phyloP scores from a whole-genome alignment of 2,888 invertebrate genomes.

The Himalopsyche anomala region DNA sequence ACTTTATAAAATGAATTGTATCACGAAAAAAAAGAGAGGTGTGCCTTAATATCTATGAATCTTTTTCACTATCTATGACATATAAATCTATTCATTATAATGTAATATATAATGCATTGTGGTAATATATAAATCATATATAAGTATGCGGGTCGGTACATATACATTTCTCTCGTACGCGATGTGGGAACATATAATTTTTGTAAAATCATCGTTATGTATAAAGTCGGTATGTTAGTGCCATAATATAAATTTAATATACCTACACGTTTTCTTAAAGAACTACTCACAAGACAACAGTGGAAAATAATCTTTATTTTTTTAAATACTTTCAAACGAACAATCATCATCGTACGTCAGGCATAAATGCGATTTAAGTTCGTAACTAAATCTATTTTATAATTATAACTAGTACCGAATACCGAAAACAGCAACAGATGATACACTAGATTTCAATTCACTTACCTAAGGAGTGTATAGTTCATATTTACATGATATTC shows the following conservation, averaged over 20 bases:
- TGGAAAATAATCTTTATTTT: slow-evolving; percentile 49
- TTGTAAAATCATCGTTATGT: slow-evolving; percentile 24
- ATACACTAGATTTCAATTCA: slow-evolving; percentile 18
- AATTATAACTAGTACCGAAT: slow-evolving; percentile 32
- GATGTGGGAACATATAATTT: not conserved
- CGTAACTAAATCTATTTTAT: slow-evolving; percentile 20
- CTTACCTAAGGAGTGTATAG: slow-evolving; percentile 22
- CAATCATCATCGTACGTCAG: not conserved
- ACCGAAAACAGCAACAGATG: slow-evolving; percentile 28
- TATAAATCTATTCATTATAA: slow-evolving; percentile 38
- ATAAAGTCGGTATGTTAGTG: slow-evolving; percentile 23
- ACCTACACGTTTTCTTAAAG: slow-evolving; percentile 45
- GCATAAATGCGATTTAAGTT: slow-evolving; percentile 29
- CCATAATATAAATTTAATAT: slow-evolving; percentile 35
- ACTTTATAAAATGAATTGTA: no score
- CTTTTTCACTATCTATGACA: slow-evolving; percentile 31
- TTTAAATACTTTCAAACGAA: slow-evolving; percentile 14
- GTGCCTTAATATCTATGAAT: not conserved
- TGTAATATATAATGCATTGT: not conserved
- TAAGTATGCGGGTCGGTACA: not conserved
- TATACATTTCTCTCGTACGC: not conserved
- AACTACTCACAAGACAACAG: slow-evolving; percentile 58
- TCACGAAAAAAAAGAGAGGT: no score
- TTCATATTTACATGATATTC: slow-evolving; percentile 31
- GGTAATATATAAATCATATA: not conserved